A percentile compares a stretch with the other conserved stretches of the same genome.
These are phyloP conservation scores for Drosophila grimshawi DNA, from an alignment of 1,140 invertebrate species.

Conservation along the genomic window DNA sequence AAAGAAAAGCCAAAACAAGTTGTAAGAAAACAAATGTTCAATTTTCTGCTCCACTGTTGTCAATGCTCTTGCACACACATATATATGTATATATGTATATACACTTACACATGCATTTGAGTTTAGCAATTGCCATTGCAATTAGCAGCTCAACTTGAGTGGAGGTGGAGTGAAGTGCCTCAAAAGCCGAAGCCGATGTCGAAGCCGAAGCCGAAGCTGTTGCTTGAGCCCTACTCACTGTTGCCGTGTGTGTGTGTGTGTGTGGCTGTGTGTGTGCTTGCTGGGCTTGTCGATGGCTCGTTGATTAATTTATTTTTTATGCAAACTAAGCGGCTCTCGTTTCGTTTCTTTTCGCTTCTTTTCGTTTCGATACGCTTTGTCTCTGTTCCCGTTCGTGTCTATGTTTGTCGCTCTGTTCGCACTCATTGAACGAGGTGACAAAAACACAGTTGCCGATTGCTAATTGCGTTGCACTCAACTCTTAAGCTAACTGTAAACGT, in stretches of 20 bases:
- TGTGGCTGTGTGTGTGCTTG: slow-evolving; percentile 32
- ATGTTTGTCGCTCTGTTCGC: slow-evolving; percentile 2
- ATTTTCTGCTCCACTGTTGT: slow-evolving; percentile 10
- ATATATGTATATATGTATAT: neutral
- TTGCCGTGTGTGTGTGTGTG: slow-evolving; percentile 10
- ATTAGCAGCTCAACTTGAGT: slow-evolving; percentile 81
- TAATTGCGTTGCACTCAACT: slow-evolving; percentile 56
- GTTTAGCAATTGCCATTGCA: slow-evolving; percentile 68
- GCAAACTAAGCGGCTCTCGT: slow-evolving; percentile 65
- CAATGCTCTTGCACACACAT: slow-evolving; percentile 13
- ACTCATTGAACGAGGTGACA: slow-evolving; percentile 55
- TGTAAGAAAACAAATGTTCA: neutral
- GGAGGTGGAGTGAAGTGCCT: slow-evolving; percentile 42
- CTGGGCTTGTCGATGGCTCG: slow-evolving; percentile 47
- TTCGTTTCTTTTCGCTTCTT: no score
- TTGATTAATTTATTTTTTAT: slow-evolving; percentile 78
- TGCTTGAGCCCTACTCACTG: slow-evolving; percentile 16
- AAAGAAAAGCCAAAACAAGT: no score
- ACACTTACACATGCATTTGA: slow-evolving; percentile 29
- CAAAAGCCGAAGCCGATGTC: slow-evolving; percentile 31
- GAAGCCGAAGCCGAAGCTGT: slow-evolving; percentile 24
- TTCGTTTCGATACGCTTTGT: neutral
- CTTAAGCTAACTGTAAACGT: slow-evolving; percentile 54
- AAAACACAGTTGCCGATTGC: slow-evolving; percentile 75
- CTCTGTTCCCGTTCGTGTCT: neutral